These are phyloP conservation scores for Drosophila baimaii DNA, from an alignment of 1,140 invertebrate species.

Conservation along the genomic window DNA sequence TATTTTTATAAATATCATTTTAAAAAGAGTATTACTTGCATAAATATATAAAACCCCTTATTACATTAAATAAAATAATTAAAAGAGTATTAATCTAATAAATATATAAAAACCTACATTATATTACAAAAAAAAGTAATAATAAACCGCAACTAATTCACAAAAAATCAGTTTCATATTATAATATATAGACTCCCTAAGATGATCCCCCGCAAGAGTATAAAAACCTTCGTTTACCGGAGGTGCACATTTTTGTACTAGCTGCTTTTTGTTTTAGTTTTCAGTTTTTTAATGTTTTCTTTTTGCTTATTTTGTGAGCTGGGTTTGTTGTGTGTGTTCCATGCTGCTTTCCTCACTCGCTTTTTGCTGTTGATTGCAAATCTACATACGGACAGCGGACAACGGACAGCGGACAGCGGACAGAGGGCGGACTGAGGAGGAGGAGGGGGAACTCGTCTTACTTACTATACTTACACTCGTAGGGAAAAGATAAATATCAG, in stretches of 20 bases:
- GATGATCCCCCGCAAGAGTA: conserved; percentile 8
- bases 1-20: no score
- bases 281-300: conserved; percentile 18
- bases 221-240: conserved; percentile 17
- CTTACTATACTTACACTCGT: conserved; percentile 65
- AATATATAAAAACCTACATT: not conserved
- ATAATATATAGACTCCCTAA: not conserved
- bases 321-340: conserved; percentile 33
- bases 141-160: no score
- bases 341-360: conserved; percentile 68
- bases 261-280: conserved; percentile 47
- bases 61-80: no score
- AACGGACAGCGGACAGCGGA: conserved; percentile 11
- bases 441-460: conserved; percentile 59
- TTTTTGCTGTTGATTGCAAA: conserved; percentile 73
- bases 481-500: conserved; percentile 66
- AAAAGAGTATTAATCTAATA: not conserved
- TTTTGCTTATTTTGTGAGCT: conserved; percentile 1
- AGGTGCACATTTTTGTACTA: conserved; percentile 8
- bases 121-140: not conserved
- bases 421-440: not conserved
- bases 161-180: not conserved
- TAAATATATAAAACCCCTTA: no score
- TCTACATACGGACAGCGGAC: conserved; percentile 58
- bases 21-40: no score